Base-by-base conservation (phyloP, 2,797 vertebrate species). In the Menidia menidia region DNA sequence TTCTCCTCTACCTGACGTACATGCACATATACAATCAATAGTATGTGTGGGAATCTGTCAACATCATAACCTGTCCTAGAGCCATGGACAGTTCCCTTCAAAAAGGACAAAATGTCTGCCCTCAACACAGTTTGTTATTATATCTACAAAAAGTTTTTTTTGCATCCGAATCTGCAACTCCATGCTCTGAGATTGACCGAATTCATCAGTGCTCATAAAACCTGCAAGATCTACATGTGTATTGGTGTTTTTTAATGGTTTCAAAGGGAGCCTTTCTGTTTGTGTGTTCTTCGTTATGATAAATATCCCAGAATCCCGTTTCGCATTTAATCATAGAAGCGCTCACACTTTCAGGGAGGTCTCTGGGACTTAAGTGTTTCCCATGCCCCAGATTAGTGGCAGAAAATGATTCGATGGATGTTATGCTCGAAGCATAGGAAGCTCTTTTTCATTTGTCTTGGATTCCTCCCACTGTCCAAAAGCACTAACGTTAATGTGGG, bases 1-100 rank as follows among this genome's bases (percentile, higher is more conserved):
- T 60, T 62, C 67, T 71, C 79, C 78, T 85, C 75, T 71, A 81
- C 68, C 62, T 70, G 65, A 79, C 71, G 68, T 5, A 66, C 59
- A 60, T 47, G 42, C 58, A 67, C 55, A n/a, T 47, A 51, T 48
- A 63, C 45, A 35, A 9, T 54, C 35, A 45, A 25, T 32, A 43
- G 10, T 8, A 47, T 32, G 65, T 79, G 69, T 69, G 25, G 25
- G 50, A 70, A 64, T 42, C 53, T 78, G 76, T 60, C 39, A 64
- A 71, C 79, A 78, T 32, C 6, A 1, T 43, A 63, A 78, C 73
- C 78, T 76, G 9, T 76, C 60, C 48, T 63, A 16, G 31, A 62
- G 45, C 50, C 35, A 54, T 64, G 32, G 59, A 48, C 64, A 47
- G 50, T 18, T 41, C 33, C 15, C 60, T 71, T 62, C 15, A 25